phyloP scores from a whole-genome alignment of 2,797 vertebrate genomes.

The Poeciliopsis presidionis region DNA sequence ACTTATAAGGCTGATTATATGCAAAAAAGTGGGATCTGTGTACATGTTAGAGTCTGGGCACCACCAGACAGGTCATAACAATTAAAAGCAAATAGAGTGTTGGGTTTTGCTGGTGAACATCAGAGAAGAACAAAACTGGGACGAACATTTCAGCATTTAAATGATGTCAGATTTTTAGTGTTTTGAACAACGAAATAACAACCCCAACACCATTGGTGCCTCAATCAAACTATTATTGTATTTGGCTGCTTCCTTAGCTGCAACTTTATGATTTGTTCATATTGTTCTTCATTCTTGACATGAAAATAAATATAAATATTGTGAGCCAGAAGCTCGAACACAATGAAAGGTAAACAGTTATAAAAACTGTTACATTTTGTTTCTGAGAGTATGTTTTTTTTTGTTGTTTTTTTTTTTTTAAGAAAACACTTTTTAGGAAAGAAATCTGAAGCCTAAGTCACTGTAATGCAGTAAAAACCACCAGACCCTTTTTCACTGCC shows the following conservation, averaged over 20 bases:
- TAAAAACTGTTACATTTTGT: neutral
- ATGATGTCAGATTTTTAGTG: too few relatives aligned
- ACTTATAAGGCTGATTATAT: neutral
- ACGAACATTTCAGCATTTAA: too few relatives aligned
- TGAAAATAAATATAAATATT: too few relatives aligned
- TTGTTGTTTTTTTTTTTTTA: neutral
- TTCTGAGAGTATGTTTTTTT: neutral
- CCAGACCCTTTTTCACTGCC: constrained; percentile 14
- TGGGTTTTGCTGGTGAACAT: neutral
- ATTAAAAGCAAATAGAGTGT: neutral
- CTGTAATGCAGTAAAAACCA: neutral
- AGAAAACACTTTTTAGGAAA: neutral
- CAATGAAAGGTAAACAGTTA: too few relatives aligned
- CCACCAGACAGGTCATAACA: too few relatives aligned
- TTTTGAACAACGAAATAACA: too few relatives aligned
- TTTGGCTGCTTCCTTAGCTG: too few relatives aligned
- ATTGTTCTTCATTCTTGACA: too few relatives aligned
- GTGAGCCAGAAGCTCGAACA: too few relatives aligned
- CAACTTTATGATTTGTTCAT: too few relatives aligned
- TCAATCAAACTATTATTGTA: too few relatives aligned
- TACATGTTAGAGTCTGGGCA: neutral
- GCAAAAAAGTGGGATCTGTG: neutral
- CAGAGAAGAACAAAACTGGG: neutral
- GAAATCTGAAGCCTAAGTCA: neutral
- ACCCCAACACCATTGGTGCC: too few relatives aligned